Percentiles rank a stretch among this genome's conserved stretches.
These are phyloP conservation scores for Caloenas nicobarica DNA, from an alignment of 2,113 vertebrate species.

Conservation along the genomic window DNA sequence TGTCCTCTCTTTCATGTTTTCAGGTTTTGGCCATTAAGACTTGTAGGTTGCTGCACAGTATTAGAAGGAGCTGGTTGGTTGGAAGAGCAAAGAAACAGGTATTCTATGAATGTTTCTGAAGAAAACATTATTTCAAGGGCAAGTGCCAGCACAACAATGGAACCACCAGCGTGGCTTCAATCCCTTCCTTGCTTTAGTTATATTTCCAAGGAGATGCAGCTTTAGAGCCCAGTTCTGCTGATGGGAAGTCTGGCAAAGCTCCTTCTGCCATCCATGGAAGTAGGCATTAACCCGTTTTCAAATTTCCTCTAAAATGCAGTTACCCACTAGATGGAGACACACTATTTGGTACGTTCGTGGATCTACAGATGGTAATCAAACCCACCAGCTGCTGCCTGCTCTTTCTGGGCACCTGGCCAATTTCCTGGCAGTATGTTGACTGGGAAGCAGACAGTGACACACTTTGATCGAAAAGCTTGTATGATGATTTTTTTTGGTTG, in stretches of 20 bases:
- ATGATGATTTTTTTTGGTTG: slow-evolving; percentile 64
- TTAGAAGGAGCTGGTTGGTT: background rate
- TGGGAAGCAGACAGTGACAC: slow-evolving; percentile 69
- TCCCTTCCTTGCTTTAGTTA: background rate
- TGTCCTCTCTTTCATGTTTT: background rate
- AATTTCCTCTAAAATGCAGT: slow-evolving; percentile 4
- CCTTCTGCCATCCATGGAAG: background rate
- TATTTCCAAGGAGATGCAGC: background rate
- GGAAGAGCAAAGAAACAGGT: background rate
- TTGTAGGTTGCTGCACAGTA: background rate
- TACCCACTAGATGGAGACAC: slow-evolving; percentile 71
- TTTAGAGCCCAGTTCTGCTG: background rate
- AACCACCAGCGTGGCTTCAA: accelerated
- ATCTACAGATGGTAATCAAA: slow-evolving; percentile 68
- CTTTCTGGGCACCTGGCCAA: slow-evolving; percentile 49
- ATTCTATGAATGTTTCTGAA: background rate
- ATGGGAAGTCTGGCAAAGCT: background rate
- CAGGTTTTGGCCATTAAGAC: background rate
- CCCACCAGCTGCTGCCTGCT: slow-evolving; percentile 60
- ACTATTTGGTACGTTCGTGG: slow-evolving; percentile 32
- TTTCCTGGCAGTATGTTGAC: slow-evolving; percentile 62
- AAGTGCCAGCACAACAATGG: background rate
- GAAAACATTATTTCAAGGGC: background rate
- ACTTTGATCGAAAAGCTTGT: slow-evolving; percentile 71
- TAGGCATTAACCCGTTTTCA: background rate